phyloP scores from a whole-genome alignment of 2,888 invertebrate genomes.

The Melinaea marsaeus region DNA sequence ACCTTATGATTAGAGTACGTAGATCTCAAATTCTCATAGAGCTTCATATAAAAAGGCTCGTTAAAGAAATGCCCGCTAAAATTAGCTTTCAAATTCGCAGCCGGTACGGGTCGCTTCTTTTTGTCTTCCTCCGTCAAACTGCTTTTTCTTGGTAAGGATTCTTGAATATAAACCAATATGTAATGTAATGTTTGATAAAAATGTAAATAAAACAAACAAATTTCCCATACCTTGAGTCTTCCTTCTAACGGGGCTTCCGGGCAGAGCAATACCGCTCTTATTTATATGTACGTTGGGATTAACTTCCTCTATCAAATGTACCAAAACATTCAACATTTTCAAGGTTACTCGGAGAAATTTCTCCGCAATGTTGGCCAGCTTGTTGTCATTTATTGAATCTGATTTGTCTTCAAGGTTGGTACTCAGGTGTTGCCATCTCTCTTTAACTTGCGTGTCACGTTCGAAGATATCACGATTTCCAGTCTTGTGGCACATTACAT shows the following conservation, averaged over 20 bases:
- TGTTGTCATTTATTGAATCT: constrained; percentile 31
- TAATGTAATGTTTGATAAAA: not conserved
- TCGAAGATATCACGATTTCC: constrained; percentile 64
- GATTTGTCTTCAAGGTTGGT: constrained; percentile 15
- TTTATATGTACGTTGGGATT: constrained; percentile 73
- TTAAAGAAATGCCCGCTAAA: constrained; percentile 81
- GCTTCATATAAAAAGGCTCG: constrained; percentile 89
- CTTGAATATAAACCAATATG: constrained; percentile 34
- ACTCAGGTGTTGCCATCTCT: constrained; percentile 68
- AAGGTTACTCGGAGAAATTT: constrained; percentile 82
- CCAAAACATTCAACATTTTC: constrained; percentile 84
- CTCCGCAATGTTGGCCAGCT: constrained; percentile 77
- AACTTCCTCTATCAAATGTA: constrained; percentile 86
- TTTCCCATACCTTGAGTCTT: constrained; percentile 59
- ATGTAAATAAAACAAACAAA: not conserved
- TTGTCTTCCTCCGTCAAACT: constrained; percentile 57
- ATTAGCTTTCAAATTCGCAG: constrained; percentile 58
- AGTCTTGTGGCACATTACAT: constrained; percentile 60
- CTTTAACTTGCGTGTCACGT: constrained; percentile 53
- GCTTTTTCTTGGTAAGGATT: constrained; percentile 52
- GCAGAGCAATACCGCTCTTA: constrained; percentile 70
- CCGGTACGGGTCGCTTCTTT: constrained; percentile 51
- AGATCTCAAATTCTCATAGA: constrained; percentile 88
- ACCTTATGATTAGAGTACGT: constrained; percentile 94
- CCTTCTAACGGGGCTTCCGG: constrained; percentile 77